Percentiles rank a stretch among this genome's conserved stretches.
Evolutionary conservation across 2,797 vertebrate genomes (phyloP).

Genomic region (Oryzias sinensis): DNA sequence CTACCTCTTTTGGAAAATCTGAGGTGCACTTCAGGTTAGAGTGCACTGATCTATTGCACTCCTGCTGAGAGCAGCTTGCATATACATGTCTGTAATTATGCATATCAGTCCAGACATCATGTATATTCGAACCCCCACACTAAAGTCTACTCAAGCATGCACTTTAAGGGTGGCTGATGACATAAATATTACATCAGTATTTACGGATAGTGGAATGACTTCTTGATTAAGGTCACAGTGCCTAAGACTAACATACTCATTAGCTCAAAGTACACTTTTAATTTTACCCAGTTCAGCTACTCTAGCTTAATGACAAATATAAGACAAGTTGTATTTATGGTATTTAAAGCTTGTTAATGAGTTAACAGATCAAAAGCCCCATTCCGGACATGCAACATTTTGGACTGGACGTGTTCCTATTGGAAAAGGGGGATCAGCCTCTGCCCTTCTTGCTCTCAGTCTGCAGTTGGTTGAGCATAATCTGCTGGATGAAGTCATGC

Average conservation of each 20-base stretch:
- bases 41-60: conserved; percentile 33
- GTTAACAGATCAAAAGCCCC: too few relatives aligned
- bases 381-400: conserved; percentile 4
- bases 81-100: conserved; percentile 39
- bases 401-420: conserved; percentile 1
- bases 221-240: background rate
- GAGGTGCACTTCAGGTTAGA: conserved; percentile 32
- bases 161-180: background rate
- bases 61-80: conserved; percentile 23
- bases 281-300: too few relatives aligned
- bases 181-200: conserved; percentile 9
- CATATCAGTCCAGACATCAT: conserved; percentile 21
- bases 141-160: conserved; percentile 10
- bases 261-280: too few relatives aligned
- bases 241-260: too few relatives aligned
- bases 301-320: too few relatives aligned
- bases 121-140: conserved; percentile 9
- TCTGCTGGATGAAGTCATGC: conserved; percentile 53
- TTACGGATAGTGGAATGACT: background rate
- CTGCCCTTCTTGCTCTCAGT: conserved; percentile 1
- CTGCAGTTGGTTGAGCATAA: conserved; percentile 46
- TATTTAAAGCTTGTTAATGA: too few relatives aligned
- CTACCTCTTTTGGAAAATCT: conserved; percentile 33
- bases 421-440: conserved; percentile 15
- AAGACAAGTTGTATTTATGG: too few relatives aligned